These are phyloP conservation scores for Holocentrus rufus DNA, from an alignment of 2,797 vertebrate genomes.

Conservation along the genomic window DNA sequence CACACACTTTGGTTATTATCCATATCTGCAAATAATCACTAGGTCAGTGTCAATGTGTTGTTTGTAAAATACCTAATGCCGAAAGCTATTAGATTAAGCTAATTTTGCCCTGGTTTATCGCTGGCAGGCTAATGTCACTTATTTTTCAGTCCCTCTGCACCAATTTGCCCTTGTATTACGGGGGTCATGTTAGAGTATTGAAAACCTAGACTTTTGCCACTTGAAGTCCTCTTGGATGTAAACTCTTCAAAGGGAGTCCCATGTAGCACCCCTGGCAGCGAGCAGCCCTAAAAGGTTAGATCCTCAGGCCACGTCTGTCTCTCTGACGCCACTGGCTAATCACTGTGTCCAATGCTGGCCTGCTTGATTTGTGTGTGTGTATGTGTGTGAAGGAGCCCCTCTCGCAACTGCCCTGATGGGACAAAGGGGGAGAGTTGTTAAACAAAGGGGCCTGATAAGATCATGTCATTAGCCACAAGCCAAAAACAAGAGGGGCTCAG, in stretches of 20 bases:
- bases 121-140: not conserved
- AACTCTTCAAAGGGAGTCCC: constrained; percentile 69
- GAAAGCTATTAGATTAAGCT: no score
- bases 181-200: constrained; percentile 29
- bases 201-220: constrained; percentile 57
- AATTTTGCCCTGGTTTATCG: no score
- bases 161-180: constrained; percentile 29
- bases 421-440: constrained; percentile 39
- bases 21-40: no score
- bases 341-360: constrained; percentile 66
- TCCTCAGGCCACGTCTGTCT: constrained; percentile 69
- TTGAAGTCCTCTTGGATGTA: constrained; percentile 48
- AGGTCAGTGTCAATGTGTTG: no score
- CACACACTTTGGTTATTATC: no score
- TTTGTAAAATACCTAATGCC: no score
- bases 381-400: constrained; percentile 31
- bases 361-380: constrained; percentile 53
- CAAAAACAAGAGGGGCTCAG: constrained; percentile 45
- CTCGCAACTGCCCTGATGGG: constrained; percentile 35
- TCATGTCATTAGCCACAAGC: constrained; percentile 59
- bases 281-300: constrained; percentile 58
- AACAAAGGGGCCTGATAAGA: constrained; percentile 58
- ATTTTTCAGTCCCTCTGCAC: constrained; percentile 25
- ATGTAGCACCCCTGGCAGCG: constrained; percentile 48
- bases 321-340: constrained; percentile 64